Base-by-base conservation (phyloP, 2,888 invertebrate species). In the Chrysotoxum bicinctum region DNA sequence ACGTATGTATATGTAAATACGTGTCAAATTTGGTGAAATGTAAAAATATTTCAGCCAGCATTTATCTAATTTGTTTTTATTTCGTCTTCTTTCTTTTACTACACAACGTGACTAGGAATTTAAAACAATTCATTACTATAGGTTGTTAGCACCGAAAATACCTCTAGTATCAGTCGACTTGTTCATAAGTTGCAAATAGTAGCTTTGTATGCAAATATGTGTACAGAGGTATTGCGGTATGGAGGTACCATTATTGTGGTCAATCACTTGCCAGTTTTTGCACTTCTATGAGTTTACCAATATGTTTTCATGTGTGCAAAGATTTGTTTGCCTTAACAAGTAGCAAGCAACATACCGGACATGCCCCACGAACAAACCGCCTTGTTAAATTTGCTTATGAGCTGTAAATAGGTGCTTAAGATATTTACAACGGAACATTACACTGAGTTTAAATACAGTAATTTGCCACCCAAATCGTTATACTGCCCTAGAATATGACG, bases 391-490 rank as follows among this genome's bases (percentile, higher is more conserved):
- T 54, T 54, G 54, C 73, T 72, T 78, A 78, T 62, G 52, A 69
- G 73, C 50, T 83, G 78, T 78, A 83, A 74, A 60, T 69, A 64
- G 66, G 66, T 66, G 50, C 82, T 69, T 48, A 64, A 40, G 37
- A 54, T 48, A 80, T 68, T 74, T 62, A 80, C 72, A 82, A 77
- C 82, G 82, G 82, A 64, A 83, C 83, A 82, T 82, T 69, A 78
- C 74, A 78, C 73, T 64, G 43, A 78, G 64, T 56, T n/a, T n/a
- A 69, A 78, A 48, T 78, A 68, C 72, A 76, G 64, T 45, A 12
- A 10, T 72, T 77, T 52, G 19, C 48, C 73, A 48, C 16, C 35
- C 30, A 23, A 52, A 62, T 69, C 10, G 58, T 62, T 32, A 14
- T 30, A 16, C 0, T 16, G 62, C 40, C 30, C 56, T 43, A 79